phyloP scores from a whole-genome alignment of 2,888 invertebrate species.

The Caenorhabditis sulstoni region DNA sequence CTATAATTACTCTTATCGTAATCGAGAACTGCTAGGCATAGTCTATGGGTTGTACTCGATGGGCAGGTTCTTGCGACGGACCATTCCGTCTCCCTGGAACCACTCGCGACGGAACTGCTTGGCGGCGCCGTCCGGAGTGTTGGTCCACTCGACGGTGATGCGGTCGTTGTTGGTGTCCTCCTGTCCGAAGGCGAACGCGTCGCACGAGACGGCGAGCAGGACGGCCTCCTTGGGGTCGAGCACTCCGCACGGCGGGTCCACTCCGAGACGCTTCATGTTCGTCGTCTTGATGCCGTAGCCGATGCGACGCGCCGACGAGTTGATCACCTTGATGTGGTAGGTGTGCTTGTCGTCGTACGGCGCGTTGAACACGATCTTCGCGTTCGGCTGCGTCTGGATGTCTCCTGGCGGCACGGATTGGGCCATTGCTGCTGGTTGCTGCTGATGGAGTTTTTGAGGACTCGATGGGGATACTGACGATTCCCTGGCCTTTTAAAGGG shows the following conservation, averaged over 20 bases:
- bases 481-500: no score
- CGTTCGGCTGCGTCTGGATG: slow-evolving; percentile 63
- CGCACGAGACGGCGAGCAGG: slow-evolving; percentile 55
- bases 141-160: slow-evolving; percentile 65
- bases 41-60: slow-evolving; percentile 62
- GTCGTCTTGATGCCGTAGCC: slow-evolving; percentile 73
- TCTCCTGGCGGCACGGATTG: slow-evolving; percentile 66
- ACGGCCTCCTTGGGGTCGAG: slow-evolving; percentile 71
- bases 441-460: no score
- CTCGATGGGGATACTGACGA: no score
- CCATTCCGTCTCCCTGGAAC: slow-evolving; percentile 74
- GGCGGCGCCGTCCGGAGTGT: slow-evolving; percentile 73
- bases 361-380: slow-evolving; percentile 74
- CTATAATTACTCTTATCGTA: no score
- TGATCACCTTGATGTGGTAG: slow-evolving; percentile 72
- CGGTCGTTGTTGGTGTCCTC: slow-evolving; percentile 58
- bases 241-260: slow-evolving; percentile 71
- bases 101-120: slow-evolving; percentile 73
- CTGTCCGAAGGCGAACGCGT: slow-evolving; percentile 58
- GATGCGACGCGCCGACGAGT: slow-evolving; percentile 69
- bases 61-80: slow-evolving; percentile 69
- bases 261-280: slow-evolving; percentile 72
- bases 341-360: slow-evolving; percentile 75
- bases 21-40: no score
- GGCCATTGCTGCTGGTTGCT: slow-evolving; percentile 30